Evolutionary conservation across 2,888 invertebrate genomes (phyloP), one percentile per base, ranked within the genome.

Genomic region (Nemotelus nigrinus): DNA sequence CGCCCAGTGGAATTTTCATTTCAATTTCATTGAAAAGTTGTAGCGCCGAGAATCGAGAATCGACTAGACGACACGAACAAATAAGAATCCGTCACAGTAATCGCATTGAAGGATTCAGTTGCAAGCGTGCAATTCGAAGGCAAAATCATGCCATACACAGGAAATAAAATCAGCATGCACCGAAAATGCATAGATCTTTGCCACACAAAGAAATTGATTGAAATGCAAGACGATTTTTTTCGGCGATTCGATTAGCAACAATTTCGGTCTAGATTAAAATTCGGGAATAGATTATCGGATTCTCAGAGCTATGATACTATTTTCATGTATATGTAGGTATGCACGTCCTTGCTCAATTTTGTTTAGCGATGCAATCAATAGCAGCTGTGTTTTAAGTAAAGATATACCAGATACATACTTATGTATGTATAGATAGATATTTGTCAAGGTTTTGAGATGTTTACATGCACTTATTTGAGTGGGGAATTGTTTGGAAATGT

Each of bases 101-200:
- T 10, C 58, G 39, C 58, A 10, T 47, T 39, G 43, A 39, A 74
- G 60, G 74, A 72, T 74, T 60, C 48, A 60, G 60, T 41, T 74
- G 74, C 74, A 74, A 10, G 74, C 74, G 48, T 60, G 41, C 60
- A 60, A 57, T 43, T 58, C 44, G 3, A 55, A 55, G 57, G n/a
- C 25, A 43, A 60, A 48, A 74, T 60, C 63, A 43, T 43, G 55
- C 39, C 44, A 53, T 39, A 68, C 70, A 74, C 74, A 74, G 74
- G 74, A 74, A 74, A 74, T 74, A 63, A 45, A 74, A 55, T 74
- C 74, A 74, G 41, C 74, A 74, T 74, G 74, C 74, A 74, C 74
- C 74, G 74, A 74, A 63, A 74, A 60, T 74, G 74, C 74, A 74
- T 74, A 48, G 74, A 39, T 63, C 47, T 41, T 53, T 3, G 41